phyloP scores from a whole-genome alignment of 2,113 vertebrate species.

The Neomonachus schauinslandi region DNA sequence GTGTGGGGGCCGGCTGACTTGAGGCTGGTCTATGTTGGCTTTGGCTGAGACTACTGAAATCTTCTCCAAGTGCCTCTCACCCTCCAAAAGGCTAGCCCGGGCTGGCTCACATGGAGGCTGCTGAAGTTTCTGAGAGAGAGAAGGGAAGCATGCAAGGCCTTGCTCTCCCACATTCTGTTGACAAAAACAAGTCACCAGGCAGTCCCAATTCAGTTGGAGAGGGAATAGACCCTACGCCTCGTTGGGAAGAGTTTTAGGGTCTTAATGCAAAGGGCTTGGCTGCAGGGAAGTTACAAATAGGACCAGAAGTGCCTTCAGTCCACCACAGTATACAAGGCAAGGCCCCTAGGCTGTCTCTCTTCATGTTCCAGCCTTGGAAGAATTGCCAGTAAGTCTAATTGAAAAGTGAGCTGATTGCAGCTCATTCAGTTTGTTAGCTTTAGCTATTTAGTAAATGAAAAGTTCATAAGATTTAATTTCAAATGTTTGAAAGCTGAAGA shows the following conservation, averaged over 20 bases:
- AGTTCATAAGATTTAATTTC: not conserved
- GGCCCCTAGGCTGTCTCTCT: not conserved
- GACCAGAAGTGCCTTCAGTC: not conserved
- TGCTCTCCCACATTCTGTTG: not conserved
- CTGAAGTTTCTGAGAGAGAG: not conserved
- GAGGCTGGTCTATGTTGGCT: not conserved
- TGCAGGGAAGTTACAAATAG: not conserved
- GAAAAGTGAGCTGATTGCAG: not conserved
- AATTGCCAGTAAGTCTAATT: not conserved
- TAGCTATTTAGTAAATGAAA: not conserved
- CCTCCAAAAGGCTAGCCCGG: not conserved
- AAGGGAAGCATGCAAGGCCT: not conserved
- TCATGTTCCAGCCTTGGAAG: not conserved
- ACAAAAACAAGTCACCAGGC: not conserved
- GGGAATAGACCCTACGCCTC: not conserved
- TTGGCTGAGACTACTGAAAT: constrained; percentile 8
- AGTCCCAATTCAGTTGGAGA: not conserved
- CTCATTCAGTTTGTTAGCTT: not conserved
- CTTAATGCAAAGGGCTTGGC: not conserved
- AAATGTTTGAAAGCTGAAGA: constrained; percentile 14
- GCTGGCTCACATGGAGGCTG: not conserved
- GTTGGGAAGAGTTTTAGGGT: not conserved
- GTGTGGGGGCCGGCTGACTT: not conserved
- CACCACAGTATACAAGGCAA: not conserved
- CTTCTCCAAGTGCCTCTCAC: not conserved